These are phyloP conservation scores for Disparrhopalites patrizii DNA, from an alignment of 2,888 invertebrate species.

Conservation along the genomic window DNA sequence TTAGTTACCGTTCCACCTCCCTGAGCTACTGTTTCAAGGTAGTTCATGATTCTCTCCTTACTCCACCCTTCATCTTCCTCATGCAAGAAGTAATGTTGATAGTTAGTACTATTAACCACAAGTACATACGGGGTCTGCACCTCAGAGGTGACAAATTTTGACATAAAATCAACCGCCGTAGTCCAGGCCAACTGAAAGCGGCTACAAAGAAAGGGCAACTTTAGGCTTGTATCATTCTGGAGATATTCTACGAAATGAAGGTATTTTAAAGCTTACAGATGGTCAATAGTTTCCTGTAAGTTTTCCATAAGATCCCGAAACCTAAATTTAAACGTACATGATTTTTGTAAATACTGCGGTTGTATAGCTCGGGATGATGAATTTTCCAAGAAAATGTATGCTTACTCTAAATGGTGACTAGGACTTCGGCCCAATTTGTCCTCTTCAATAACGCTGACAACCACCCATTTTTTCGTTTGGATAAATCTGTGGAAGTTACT, in stretches of 20 bases:
- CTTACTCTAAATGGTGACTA: slow-evolving; percentile 22
- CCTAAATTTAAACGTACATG: neutral
- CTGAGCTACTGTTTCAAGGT: slow-evolving; percentile 71
- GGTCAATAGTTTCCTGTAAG: slow-evolving; percentile 3
- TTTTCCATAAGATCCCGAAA: slow-evolving; percentile 13
- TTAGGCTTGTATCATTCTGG: neutral
- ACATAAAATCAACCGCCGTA: slow-evolving; percentile 17
- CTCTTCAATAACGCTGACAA: slow-evolving; percentile 81
- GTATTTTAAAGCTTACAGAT: neutral
- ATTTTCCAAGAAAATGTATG: neutral
- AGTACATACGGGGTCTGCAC: slow-evolving; percentile 69
- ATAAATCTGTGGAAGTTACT: slow-evolving; percentile 72
- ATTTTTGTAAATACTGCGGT: neutral
- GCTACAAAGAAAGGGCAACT: neutral
- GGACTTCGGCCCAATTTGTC: slow-evolving; percentile 70
- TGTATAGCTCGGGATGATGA: neutral
- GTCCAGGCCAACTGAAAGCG: slow-evolving; percentile 18
- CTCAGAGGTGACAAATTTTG: slow-evolving; percentile 13
- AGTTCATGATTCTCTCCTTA: slow-evolving; percentile 68
- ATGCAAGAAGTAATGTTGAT: slow-evolving; percentile 85
- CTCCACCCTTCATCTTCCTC: slow-evolving; percentile 72
- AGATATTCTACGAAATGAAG: too few species aligned
- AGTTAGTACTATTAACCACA: slow-evolving; percentile 85
- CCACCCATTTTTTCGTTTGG: slow-evolving; percentile 78
- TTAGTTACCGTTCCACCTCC: slow-evolving; percentile 54